phyloP scores from a whole-genome alignment of 2,797 vertebrate species.

The Anas georgica region DNA sequence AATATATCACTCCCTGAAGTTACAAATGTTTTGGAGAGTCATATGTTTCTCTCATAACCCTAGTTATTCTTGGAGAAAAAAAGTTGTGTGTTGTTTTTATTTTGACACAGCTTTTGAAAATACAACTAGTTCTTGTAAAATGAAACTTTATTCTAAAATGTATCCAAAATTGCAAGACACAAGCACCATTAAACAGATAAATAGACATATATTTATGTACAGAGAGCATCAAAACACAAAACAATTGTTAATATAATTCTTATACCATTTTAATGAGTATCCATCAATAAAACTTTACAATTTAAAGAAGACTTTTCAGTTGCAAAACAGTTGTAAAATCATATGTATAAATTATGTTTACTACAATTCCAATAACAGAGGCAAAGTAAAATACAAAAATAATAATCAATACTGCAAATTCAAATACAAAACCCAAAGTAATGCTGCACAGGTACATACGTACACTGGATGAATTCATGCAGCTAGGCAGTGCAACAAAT shows the following conservation, averaged over 20 bases:
- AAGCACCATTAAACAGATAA: conserved; percentile 73
- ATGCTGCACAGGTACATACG: conserved; percentile 70
- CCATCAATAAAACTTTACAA: conserved; percentile 75
- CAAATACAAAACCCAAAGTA: conserved; percentile 73
- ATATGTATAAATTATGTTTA: conserved; percentile 74
- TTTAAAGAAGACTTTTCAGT: conserved; percentile 74
- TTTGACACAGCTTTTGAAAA: conserved; percentile 60
- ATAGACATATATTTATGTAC: conserved; percentile 72
- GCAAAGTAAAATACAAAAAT: conserved; percentile 77
- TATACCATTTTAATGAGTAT: conserved; percentile 76
- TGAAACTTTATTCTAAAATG: conserved; percentile 77
- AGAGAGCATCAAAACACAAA: conserved; percentile 72
- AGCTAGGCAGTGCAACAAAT: conserved; percentile 70
- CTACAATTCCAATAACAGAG: conserved; percentile 73
- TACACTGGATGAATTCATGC: conserved; percentile 72
- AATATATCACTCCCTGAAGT: neutral
- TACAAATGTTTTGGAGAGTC: neutral
- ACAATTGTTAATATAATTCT: conserved; percentile 76
- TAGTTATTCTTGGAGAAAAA: neutral
- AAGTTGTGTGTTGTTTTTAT: too few species aligned
- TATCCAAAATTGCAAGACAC: conserved; percentile 74
- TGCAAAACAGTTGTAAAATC: conserved; percentile 76
- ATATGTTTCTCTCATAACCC: neutral
- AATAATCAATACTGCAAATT: conserved; percentile 74
- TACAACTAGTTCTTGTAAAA: conserved; percentile 72